Base-by-base conservation (phyloP, 1,140 invertebrate genomes). In the Centruroides vittatus region DNA sequence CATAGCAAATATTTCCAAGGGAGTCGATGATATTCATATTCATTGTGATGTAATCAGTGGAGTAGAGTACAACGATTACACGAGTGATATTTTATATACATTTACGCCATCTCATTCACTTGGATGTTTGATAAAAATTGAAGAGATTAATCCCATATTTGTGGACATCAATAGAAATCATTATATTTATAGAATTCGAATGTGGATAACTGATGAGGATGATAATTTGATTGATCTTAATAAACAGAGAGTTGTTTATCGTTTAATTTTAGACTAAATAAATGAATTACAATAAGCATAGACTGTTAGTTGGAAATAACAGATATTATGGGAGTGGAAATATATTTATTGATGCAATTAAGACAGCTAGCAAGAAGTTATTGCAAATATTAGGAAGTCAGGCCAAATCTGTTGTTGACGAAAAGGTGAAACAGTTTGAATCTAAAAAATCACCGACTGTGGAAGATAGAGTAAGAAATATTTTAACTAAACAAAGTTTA, bases 1-100 rank as follows among this genome's bases (percentile, higher is more conserved):
- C 49, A 53, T 50, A n/a, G 59, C 59, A 3, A 41, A 60, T 46
- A 47, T 60, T 13, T 11, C 36, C 12, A 13, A 55, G 1, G 51
- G 8, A 13, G 23, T 7, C 4, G 47, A 50, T 56, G 9, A 60
- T 49, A 60, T 55, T 56, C 54, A 60, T 51, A 53, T 60, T 55
- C 54, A 60, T 23, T 51, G 54, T 46, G 48, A 56, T 60, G 47
- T 56, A 0, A 36, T 60, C 6, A 23, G 49, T 13, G 35, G 59
- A 9, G 3, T 36, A 35, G 3, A 47, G 9, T 47, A 49, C 10
- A 60, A 56, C 50, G 23, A 56, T 36, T 0, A 23, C 35, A 12
- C 36, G n/a, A 48, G 51, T 5, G 6, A 46, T 36, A 41, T 55
- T 35, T 54, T 60, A 36, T 46, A 60, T 56, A 35, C 53, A 41